Evolutionary conservation across 2,888 invertebrate species (phyloP), one percentile per base, ranked within the genome.

Genomic region (Trachelus iudaicus): DNA sequence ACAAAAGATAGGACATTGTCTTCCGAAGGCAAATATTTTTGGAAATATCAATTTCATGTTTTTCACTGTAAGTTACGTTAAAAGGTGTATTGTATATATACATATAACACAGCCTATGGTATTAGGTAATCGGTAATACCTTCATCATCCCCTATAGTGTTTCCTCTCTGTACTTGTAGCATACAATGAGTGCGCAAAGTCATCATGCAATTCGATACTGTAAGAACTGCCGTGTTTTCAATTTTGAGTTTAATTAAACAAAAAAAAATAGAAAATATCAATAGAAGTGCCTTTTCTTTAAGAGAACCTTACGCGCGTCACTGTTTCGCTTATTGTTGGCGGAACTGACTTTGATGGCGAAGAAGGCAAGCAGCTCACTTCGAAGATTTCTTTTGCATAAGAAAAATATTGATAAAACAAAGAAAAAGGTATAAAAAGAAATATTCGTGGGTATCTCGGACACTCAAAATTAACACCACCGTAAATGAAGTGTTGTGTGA

Each of bases 401-500:
- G 4, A 74, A 82, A 35, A 83, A 34, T 78, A 11, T 33, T 73
- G 23, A 11, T 73, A 15, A 33, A 33, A 34, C 34, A 4, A 15
- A 33, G 6, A n/a, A 13, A 73, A 34, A 12, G 34, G 23, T 33
- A 34, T 1, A 33, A 34, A 73, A 4, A 34, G 23, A 73, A 73
- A 33, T 34, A n/a, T 15, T 40, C 15, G 4, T 40, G 15, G 40
- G 1, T 15, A 40, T 15, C 6, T 6, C 15, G 15, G 6, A 15
- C 4, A 15, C 6, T 73, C 0, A 23, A 73, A 73, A 73, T 69
- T 40, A 40, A 23, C 30, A 37, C 73, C 71, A 37, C 56, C 37
- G 23, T 76, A 73, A 75, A 71, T 15, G 73, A n/a, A 33, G 11
- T 76, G 69, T 76, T 40, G 77, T 34, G 74, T 76, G 40, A 80